A percentile compares a stretch with the other conserved stretches of the same genome.
Evolutionary conservation across 2,797 vertebrate species (phyloP).

Genomic region (Delichon dasypus): DNA sequence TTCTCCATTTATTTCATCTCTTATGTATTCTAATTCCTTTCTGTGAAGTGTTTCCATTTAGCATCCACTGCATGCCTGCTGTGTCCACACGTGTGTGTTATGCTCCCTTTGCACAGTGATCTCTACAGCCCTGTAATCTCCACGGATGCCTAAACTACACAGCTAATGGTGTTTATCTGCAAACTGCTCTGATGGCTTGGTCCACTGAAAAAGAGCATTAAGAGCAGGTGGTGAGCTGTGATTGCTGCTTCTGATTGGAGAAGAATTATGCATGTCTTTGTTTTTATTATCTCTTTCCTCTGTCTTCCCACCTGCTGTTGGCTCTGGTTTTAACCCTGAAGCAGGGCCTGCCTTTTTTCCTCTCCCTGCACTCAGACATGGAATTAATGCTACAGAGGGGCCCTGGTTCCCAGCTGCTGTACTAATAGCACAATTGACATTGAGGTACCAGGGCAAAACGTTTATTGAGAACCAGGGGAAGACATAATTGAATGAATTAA

Average conservation of each 20-base stretch:
- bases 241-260: slow-evolving; percentile 21
- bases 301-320: slow-evolving; percentile 36
- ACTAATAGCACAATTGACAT: neutral
- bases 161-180: slow-evolving; percentile 23
- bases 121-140: neutral
- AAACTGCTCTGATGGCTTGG: neutral
- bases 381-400: neutral
- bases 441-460: neutral
- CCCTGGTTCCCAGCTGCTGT: neutral
- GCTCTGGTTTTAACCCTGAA: neutral
- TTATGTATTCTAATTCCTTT: neutral
- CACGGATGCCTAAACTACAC: neutral
- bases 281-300: slow-evolving; percentile 22
- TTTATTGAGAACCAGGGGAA: neutral
- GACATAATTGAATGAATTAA: neutral
- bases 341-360: neutral
- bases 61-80: neutral
- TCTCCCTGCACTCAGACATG: neutral
- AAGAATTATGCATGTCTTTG: neutral
- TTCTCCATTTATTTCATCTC: neutral
- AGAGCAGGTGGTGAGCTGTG: slow-evolving; percentile 47
- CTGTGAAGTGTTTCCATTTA: neutral
- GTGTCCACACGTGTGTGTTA: neutral
- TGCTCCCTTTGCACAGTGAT: slow-evolving; percentile 22
- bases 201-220: slow-evolving; percentile 8